Base-by-base conservation (phyloP, 2,113 vertebrate genomes). In the Charadrius vociferus region DNA sequence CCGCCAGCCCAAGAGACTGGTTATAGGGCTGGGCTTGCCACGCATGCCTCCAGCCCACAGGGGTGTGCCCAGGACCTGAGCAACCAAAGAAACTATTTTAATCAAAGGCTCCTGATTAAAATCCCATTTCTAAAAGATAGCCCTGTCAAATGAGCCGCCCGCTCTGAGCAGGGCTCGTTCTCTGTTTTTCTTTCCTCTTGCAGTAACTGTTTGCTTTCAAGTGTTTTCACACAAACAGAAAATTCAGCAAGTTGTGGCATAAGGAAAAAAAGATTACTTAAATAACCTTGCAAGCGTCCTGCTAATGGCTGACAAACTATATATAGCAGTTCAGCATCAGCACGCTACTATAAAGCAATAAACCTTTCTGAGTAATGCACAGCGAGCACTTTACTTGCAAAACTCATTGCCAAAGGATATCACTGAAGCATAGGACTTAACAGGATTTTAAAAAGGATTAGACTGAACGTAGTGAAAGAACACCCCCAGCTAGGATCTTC, bases 361-460 rank as follows among this genome's bases (percentile, higher is more conserved):
- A 93, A 94, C 45, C 78, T 43, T 72, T 39, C 56, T 93, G 90
- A 80, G 74, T 94, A 93, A 93, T 62, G 87, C 66, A 34, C 34
- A 9, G n/a, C 1, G 23, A 94, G 89, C 61, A 87, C 43, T 29
- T 68, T 0, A 11, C 78, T 95, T 47, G 13, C 93, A 90, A 93
- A 96, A 88, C 87, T 61, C 87, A 6, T 75, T 73, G 96, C 96
- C 92, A 95, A 96, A 68, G 96, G 96, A 95, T 39, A 97, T 56
- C 85, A 29, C 70, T 37, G 84, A 59, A 81, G 87, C 73, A 61
- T 9, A 43, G 84, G 96, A 80, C 66, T 95, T 95, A 94, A 36
- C 53, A 59, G 96, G 87, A 43, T 63, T 87, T 95, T 85, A 9
- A 43, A 63, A 87, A 85, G 95, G 92, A 90, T 96, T 94, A 96